These are phyloP conservation scores for Hoplodrina ambigua DNA, from an alignment of 2,888 invertebrate genomes.

Conservation along the genomic window DNA sequence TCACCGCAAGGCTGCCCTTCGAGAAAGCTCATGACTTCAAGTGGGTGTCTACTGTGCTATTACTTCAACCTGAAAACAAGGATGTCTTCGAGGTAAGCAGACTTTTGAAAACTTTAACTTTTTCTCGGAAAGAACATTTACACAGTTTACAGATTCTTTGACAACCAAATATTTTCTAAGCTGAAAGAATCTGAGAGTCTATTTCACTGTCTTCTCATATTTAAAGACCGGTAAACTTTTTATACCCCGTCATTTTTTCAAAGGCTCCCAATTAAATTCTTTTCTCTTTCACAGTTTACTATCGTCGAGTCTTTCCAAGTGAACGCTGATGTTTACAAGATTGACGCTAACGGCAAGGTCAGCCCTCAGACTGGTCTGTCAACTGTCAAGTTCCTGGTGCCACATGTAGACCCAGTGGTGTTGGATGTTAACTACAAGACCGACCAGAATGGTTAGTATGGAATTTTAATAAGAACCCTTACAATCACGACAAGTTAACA, in stretches of 20 bases:
- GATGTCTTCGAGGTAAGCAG: conserved; percentile 78
- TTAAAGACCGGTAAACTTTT: too few species aligned
- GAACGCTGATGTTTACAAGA: conserved; percentile 89
- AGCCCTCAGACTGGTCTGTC: conserved; percentile 77
- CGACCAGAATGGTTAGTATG: conserved; percentile 74
- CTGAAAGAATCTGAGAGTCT: neutral
- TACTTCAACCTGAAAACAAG: conserved; percentile 79
- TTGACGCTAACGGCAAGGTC: conserved; percentile 81
- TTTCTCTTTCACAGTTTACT: conserved; percentile 73
- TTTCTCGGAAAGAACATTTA: too few species aligned
- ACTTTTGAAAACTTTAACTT: neutral
- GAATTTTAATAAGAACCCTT: neutral
- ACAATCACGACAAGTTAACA: too few species aligned
- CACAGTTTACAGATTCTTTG: neutral
- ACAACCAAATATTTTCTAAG: neutral
- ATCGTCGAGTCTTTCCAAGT: conserved; percentile 83
- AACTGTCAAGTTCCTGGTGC: conserved; percentile 81
- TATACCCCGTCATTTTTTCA: too few species aligned
- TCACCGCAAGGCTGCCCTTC: conserved; percentile 89
- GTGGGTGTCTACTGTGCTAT: conserved; percentile 77
- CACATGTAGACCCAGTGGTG: conserved; percentile 86
- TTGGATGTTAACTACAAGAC: conserved; percentile 84
- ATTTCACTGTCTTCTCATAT: too few species aligned
- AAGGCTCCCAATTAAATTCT: neutral
- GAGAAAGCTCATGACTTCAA: conserved; percentile 91